A percentile compares a stretch with the other conserved stretches of the same genome.
Evolutionary conservation across 1,140 invertebrate species (phyloP).

Genomic region (Pentalonia nigronervosa): DNA sequence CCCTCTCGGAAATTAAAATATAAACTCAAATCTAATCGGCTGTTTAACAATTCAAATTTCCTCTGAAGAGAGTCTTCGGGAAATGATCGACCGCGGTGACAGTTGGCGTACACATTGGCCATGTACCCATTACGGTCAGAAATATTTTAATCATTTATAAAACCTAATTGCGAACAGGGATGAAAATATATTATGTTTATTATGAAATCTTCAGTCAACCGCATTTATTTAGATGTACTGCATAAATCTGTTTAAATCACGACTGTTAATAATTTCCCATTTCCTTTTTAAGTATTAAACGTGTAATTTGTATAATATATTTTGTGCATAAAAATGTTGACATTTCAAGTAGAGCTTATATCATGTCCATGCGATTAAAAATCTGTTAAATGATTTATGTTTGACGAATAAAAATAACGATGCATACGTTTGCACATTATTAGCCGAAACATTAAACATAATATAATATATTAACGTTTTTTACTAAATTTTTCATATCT

Average conservation of each 20-base stretch:
- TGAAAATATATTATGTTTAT: neutral
- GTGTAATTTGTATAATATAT: neutral
- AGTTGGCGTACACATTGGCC: neutral
- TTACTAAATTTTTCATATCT: too few relatives aligned
- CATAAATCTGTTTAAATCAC: neutral
- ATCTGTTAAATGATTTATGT: neutral
- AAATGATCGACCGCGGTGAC: neutral
- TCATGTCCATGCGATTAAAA: neutral
- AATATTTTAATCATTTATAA: neutral
- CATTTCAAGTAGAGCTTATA: neutral
- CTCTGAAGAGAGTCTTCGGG: neutral
- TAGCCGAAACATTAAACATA: too few relatives aligned
- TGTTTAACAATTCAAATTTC: conserved; percentile 7
- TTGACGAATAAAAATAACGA: neutral
- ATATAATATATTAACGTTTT: too few relatives aligned
- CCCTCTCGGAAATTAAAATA: neutral
- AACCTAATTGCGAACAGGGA: neutral
- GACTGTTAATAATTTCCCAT: neutral
- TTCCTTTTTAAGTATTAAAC: neutral
- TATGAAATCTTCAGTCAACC: neutral
- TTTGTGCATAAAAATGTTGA: neutral
- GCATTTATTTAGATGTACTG: neutral
- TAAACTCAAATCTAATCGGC: neutral
- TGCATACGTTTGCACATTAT: too few relatives aligned
- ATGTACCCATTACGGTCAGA: neutral